These are phyloP conservation scores for Machimus rusticus DNA, from an alignment of 2,888 invertebrate species.

Conservation along the genomic window DNA sequence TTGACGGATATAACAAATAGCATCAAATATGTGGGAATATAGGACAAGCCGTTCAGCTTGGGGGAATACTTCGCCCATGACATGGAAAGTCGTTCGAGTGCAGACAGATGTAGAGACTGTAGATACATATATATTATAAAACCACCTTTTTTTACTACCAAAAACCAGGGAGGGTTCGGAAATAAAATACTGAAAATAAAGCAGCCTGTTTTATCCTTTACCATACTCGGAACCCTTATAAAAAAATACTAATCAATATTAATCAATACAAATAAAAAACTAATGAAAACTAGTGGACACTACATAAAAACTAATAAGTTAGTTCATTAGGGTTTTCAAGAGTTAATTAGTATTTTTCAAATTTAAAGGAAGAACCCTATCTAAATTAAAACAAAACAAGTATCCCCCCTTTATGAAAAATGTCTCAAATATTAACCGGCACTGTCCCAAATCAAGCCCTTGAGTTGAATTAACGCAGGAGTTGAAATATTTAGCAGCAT, in stretches of 20 bases:
- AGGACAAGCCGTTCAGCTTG: not conserved
- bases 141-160: not conserved
- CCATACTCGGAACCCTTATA: no score
- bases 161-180: not conserved
- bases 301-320: no score
- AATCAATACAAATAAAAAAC: no score
- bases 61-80: not conserved
- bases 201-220: not conserved
- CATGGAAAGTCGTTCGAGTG: not conserved
- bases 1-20: conserved; percentile 5
- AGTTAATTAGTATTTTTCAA: no score
- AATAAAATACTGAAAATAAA: not conserved
- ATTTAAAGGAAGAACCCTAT: not conserved
- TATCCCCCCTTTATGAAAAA: not conserved
- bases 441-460: not conserved
- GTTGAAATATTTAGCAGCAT: not conserved
- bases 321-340: no score
- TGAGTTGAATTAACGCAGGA: not conserved
- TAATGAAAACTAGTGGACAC: no score
- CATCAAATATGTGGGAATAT: not conserved
- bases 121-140: not conserved
- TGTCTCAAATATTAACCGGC: not conserved
- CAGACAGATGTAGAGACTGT: not conserved
- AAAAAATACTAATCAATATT: no score
- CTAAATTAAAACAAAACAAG: not conserved